Percentiles rank a stretch among this genome's conserved stretches.
phyloP scores from a whole-genome alignment of 2,797 vertebrate genomes.

The Diplodus sargus region DNA sequence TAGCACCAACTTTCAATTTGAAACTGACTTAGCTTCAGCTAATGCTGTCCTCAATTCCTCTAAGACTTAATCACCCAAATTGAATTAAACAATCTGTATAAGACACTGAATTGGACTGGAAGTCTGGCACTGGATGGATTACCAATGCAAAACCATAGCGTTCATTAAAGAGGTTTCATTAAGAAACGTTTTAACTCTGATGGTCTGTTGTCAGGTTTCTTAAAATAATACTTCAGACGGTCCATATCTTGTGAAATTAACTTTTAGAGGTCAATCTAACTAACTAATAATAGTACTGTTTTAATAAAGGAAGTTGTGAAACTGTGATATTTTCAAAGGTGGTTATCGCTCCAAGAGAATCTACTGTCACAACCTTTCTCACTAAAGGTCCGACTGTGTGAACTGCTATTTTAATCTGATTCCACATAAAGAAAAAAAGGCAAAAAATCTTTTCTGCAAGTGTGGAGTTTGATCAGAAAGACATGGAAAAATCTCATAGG shows the following conservation, averaged over 20 bases:
- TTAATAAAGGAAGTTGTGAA: too few relatives aligned
- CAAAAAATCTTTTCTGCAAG: background rate
- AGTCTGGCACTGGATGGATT: background rate
- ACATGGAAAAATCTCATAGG: conserved; percentile 15
- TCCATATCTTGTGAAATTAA: too few relatives aligned
- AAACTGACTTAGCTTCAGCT: background rate
- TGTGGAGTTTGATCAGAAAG: conserved; percentile 27
- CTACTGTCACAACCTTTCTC: too few relatives aligned
- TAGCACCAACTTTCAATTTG: conserved; percentile 8
- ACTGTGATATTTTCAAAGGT: too few relatives aligned
- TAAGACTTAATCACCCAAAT: conserved; percentile 14
- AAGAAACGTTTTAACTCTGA: background rate
- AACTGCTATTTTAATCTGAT: too few relatives aligned
- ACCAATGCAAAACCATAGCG: background rate
- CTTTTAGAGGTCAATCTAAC: too few relatives aligned
- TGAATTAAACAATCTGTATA: conserved; percentile 22
- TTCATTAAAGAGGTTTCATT: background rate
- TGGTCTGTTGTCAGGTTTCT: too few relatives aligned
- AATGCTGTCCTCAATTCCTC: background rate
- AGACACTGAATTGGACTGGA: conserved; percentile 17
- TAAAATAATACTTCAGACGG: too few relatives aligned
- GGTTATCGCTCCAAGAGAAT: too few relatives aligned
- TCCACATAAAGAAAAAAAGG: too few relatives aligned
- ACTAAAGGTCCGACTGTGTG: too few relatives aligned
- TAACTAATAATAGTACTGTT: too few relatives aligned